phyloP scores from a whole-genome alignment of 1,140 invertebrate genomes.

The Zaprionus kolodkinae region DNA sequence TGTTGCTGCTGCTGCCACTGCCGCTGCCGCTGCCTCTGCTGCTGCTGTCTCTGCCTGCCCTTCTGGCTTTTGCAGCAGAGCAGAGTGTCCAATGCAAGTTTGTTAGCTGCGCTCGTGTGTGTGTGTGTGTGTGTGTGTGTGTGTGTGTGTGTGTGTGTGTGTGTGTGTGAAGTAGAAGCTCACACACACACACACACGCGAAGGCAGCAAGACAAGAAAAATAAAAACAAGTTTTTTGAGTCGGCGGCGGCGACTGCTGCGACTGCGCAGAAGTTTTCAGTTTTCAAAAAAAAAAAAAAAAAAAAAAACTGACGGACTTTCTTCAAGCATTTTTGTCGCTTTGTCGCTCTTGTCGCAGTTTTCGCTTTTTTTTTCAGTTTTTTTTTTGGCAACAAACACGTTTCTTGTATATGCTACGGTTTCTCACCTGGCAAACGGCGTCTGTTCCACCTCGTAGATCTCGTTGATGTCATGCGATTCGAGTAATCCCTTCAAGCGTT shows the following conservation, averaged over 20 bases:
- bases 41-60: slow-evolving; percentile 40
- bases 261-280: slow-evolving; percentile 72
- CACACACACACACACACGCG: slow-evolving; percentile 35
- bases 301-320: slow-evolving; percentile 60
- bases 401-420: slow-evolving; percentile 25
- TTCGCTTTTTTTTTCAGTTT: slow-evolving; percentile 31
- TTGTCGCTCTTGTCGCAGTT: slow-evolving; percentile 10
- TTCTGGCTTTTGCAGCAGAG: slow-evolving; percentile 39
- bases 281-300: slow-evolving; percentile 47
- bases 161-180: slow-evolving; percentile 62
- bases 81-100: slow-evolving; percentile 37
- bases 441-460: slow-evolving; percentile 89
- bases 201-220: slow-evolving; percentile 28
- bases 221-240: slow-evolving; percentile 70
- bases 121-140: slow-evolving; percentile 44
- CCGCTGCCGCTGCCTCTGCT: slow-evolving; percentile 29
- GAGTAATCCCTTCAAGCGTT: slow-evolving; percentile 86
- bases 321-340: slow-evolving; percentile 67
- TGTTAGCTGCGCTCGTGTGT: slow-evolving; percentile 21
- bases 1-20: slow-evolving; percentile 15
- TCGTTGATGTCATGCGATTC: slow-evolving; percentile 87
- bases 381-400: slow-evolving; percentile 58
- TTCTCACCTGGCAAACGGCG: slow-evolving; percentile 88
- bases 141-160: slow-evolving; percentile 44
- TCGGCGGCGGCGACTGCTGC: slow-evolving; percentile 11